A percentile compares a stretch with the other conserved stretches of the same genome.
phyloP scores from a whole-genome alignment of 2,113 vertebrate species.

The Platichthys stellatus region DNA sequence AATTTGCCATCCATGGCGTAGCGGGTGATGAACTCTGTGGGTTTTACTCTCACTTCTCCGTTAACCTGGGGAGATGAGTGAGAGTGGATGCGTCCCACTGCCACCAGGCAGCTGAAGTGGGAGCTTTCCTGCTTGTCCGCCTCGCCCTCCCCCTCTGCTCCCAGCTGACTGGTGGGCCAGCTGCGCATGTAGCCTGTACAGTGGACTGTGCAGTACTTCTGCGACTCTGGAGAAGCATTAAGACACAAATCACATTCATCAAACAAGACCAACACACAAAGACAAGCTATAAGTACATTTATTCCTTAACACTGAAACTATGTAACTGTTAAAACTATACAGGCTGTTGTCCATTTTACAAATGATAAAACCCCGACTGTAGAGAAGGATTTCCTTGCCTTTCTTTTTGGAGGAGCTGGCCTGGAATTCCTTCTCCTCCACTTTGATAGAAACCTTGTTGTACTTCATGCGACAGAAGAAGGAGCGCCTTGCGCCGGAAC shows the following conservation, averaged over 20 bases:
- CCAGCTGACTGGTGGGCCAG: constrained; percentile 87
- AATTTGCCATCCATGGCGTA: constrained; percentile 93
- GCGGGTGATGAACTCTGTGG: constrained; percentile 89
- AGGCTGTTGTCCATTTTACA: too few species aligned
- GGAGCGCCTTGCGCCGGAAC: constrained; percentile 89
- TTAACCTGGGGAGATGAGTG: constrained; percentile 83
- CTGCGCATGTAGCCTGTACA: constrained; percentile 92
- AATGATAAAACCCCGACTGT: not conserved
- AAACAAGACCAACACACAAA: too few species aligned
- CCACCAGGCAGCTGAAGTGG: constrained; percentile 90
- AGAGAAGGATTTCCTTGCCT: constrained; percentile 74
- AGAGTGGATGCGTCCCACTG: constrained; percentile 87
- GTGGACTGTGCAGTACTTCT: constrained; percentile 91
- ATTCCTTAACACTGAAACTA: not conserved
- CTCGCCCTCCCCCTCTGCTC: constrained; percentile 85
- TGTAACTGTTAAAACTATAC: not conserved
- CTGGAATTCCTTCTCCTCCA: constrained; percentile 85
- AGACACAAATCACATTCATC: not conserved
- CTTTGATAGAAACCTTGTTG: constrained; percentile 84
- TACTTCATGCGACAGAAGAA: constrained; percentile 93
- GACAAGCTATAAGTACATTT: not conserved
- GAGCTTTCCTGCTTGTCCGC: constrained; percentile 84
- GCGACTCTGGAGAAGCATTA: constrained; percentile 79
- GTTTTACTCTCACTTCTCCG: constrained; percentile 87
- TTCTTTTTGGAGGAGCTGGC: constrained; percentile 87